Conservation (phyloP, 1,140 invertebrate genomes). For the Papilio machaon region DNA sequence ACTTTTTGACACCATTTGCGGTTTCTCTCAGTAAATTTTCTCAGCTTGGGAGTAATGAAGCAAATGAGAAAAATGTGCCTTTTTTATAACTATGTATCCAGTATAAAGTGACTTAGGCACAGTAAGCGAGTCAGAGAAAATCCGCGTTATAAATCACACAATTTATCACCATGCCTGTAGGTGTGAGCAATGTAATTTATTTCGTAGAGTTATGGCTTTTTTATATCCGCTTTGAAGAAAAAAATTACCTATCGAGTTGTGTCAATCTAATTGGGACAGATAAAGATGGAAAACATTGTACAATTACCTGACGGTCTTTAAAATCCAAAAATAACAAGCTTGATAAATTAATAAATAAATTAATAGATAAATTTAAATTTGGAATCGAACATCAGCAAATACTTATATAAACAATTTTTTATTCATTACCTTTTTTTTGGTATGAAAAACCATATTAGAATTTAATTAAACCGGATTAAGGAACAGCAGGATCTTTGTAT, state of each 20-base stretch:
- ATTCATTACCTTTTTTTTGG: neutral
- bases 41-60: neutral
- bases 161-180: conserved; percentile 16
- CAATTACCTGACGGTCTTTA: neutral
- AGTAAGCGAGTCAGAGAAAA: conserved; percentile 8
- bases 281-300: neutral
- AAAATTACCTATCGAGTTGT: neutral
- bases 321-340: neutral
- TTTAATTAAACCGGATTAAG: neutral
- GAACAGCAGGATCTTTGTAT: conserved; percentile 1
- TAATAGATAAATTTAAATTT: neutral
- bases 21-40: too few relatives aligned
- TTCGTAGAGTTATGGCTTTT: conserved; percentile 4
- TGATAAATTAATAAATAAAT: too few relatives aligned
- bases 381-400: too few relatives aligned
- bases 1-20: too few relatives aligned
- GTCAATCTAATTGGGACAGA: neutral
- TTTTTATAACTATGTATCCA: neutral
- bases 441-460: conserved; percentile 1
- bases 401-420: neutral
- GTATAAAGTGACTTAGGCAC: conserved; percentile 1
- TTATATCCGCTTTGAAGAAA: conserved; percentile 17
- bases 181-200: conserved; percentile 15
- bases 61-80: neutral
- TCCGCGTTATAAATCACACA: conserved; percentile 21